Evolutionary conservation across 2,797 vertebrate species (phyloP).

Genomic region (Hemitrygon akajei): DNA sequence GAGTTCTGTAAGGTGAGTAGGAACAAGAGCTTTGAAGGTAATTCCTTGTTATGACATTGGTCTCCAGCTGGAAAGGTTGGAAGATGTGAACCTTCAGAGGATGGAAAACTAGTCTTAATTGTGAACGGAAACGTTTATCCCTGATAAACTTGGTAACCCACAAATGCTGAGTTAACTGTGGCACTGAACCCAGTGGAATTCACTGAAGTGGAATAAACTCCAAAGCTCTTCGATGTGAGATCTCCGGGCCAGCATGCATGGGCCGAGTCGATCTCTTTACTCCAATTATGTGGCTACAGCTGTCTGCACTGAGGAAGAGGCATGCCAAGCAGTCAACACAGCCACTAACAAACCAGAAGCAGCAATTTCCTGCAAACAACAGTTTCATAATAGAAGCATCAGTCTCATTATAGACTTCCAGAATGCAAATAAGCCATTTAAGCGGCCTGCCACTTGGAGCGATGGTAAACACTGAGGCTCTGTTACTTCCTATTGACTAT

Average conservation of each 20-base stretch:
- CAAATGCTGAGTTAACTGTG: not conserved
- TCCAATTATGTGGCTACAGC: not conserved
- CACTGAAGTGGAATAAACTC: too few species aligned
- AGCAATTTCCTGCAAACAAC: not conserved
- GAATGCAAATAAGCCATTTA: conserved; percentile 22
- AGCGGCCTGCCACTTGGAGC: not conserved
- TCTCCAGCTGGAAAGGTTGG: too few species aligned
- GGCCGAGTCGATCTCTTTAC: not conserved
- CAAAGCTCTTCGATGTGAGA: too few species aligned
- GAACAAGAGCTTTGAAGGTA: too few species aligned
- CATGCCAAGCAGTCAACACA: not conserved
- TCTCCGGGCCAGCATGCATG: too few species aligned
- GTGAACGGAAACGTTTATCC: too few species aligned
- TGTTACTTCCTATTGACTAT: not conserved
- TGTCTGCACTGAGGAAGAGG: not conserved
- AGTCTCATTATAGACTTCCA: not conserved
- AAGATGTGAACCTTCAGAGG: too few species aligned
- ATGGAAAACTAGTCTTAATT: not conserved
- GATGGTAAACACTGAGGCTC: not conserved
- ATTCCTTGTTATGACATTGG: too few species aligned
- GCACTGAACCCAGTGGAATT: not conserved
- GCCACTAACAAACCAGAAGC: not conserved
- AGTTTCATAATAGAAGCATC: not conserved
- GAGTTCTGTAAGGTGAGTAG: too few species aligned
- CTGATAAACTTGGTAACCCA: not conserved